A percentile compares a stretch with the other conserved stretches of the same genome.
These are phyloP conservation scores for Lathamus discolor DNA, from an alignment of 2,113 vertebrate genomes.

Conservation along the genomic window DNA sequence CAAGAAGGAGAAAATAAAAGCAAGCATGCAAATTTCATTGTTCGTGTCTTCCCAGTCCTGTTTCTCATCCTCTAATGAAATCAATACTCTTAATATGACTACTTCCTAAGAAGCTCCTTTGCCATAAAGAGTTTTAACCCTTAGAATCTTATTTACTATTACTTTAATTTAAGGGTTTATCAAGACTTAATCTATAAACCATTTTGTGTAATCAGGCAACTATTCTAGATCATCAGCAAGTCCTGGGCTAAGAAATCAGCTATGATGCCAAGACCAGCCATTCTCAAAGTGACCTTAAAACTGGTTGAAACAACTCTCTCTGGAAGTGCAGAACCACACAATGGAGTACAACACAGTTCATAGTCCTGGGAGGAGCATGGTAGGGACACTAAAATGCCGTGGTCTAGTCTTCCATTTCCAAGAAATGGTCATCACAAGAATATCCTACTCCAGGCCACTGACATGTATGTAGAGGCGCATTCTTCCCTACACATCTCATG, in stretches of 20 bases:
- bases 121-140: not conserved
- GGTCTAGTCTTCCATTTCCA: not conserved
- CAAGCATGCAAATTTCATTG: not conserved
- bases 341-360: not conserved
- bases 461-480: not conserved
- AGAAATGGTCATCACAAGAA: not conserved
- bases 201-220: not conserved
- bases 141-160: not conserved
- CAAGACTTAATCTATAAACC: not conserved
- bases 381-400: not conserved
- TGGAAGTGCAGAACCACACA: not conserved
- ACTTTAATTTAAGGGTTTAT: not conserved
- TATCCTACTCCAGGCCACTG: not conserved
- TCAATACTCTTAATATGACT: not conserved
- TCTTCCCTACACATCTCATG: not conserved
- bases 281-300: not conserved
- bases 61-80: slow-evolving; percentile 23
- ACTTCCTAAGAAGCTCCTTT: not conserved
- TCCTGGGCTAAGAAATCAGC: not conserved
- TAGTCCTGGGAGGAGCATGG: not conserved
- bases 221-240: not conserved
- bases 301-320: not conserved
- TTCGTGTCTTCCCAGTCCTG: not conserved
- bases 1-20: not conserved
- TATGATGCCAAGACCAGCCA: not conserved